phyloP scores from a whole-genome alignment of 2,888 invertebrate species.

The Lissonota sp. region DNA sequence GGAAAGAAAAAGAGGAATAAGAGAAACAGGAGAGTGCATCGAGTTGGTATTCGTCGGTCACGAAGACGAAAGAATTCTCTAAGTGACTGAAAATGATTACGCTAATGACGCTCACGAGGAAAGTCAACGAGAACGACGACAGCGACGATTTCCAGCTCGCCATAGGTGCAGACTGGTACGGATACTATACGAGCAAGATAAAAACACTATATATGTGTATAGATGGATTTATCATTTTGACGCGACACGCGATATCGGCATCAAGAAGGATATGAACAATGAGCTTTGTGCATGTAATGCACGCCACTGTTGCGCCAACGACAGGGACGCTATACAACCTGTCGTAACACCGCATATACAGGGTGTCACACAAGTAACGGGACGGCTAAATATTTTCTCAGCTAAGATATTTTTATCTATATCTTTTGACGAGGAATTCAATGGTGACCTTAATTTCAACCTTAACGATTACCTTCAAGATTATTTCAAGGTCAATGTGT shows the following conservation, averaged over 20 bases:
- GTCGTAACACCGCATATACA: slow-evolving; percentile 15
- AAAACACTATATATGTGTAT: slow-evolving; percentile 8
- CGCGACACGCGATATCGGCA: slow-evolving; percentile 78
- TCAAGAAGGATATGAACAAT: slow-evolving; percentile 74
- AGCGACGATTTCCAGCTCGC: slow-evolving; percentile 61
- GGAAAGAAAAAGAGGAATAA: slow-evolving; percentile 18
- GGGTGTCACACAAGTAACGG: too few species aligned
- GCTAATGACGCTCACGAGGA: slow-evolving; percentile 74
- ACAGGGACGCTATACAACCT: slow-evolving; percentile 52
- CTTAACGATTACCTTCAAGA: too few species aligned
- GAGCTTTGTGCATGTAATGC: slow-evolving; percentile 33
- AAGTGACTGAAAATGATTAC: slow-evolving; percentile 80
- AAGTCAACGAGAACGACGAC: slow-evolving; percentile 25
- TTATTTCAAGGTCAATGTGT: too few species aligned
- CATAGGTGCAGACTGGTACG: slow-evolving; percentile 79
- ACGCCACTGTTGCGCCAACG: slow-evolving; percentile 43
- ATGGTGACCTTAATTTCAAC: too few species aligned
- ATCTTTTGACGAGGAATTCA: too few species aligned
- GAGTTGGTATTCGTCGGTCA: slow-evolving; percentile 50
- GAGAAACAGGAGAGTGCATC: slow-evolving; percentile 39
- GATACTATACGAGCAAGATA: slow-evolving; percentile 6
- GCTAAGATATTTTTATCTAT: too few species aligned
- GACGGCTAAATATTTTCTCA: too few species aligned
- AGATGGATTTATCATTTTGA: slow-evolving; percentile 56
- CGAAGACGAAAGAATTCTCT: slow-evolving; percentile 60